phyloP scores from a whole-genome alignment of 2,888 invertebrate genomes.

The Perizoma flavofasciatum region DNA sequence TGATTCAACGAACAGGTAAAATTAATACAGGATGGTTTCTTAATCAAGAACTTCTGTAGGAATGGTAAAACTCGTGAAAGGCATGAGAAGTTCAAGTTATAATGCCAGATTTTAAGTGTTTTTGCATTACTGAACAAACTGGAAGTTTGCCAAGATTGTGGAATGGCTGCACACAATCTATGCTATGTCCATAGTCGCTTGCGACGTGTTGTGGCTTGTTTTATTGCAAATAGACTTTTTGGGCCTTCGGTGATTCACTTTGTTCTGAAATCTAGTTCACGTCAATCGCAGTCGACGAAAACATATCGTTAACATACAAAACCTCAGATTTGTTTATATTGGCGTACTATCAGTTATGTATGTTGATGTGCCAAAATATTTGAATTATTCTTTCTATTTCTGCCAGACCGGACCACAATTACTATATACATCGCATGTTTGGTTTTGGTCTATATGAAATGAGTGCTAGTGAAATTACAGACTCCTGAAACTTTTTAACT shows the following conservation, averaged over 20 bases:
- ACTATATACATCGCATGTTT: too few relatives aligned
- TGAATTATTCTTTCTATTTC: too few relatives aligned
- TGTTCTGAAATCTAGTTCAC: slow-evolving; percentile 20
- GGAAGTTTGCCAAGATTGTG: slow-evolving; percentile 56
- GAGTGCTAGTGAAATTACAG: too few relatives aligned
- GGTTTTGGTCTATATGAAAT: too few relatives aligned
- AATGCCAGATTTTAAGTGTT: slow-evolving; percentile 60
- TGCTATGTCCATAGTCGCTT: slow-evolving; percentile 5
- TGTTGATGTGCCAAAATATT: too few relatives aligned
- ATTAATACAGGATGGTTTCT: too few relatives aligned
- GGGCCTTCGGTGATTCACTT: slow-evolving; percentile 15
- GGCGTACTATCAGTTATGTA: too few relatives aligned
- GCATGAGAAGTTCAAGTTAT: slow-evolving; percentile 43
- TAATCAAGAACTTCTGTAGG: too few relatives aligned
- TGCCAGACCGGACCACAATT: too few relatives aligned
- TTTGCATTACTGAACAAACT: slow-evolving; percentile 53
- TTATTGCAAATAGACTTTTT: slow-evolving; percentile 24
- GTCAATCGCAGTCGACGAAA: slow-evolving; percentile 17
- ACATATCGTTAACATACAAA: slow-evolving; percentile 5
- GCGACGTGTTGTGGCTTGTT: slow-evolving; percentile 28
- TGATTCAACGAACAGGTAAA: too few relatives aligned
- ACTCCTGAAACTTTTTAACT: too few relatives aligned
- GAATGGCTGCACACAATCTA: slow-evolving; percentile 46
- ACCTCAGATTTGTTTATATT: background rate
- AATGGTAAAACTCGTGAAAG: background rate